Percentiles rank a stretch among this genome's conserved stretches.
phyloP scores from a whole-genome alignment of 2,797 vertebrate species.

The Phoebastria nigripes region DNA sequence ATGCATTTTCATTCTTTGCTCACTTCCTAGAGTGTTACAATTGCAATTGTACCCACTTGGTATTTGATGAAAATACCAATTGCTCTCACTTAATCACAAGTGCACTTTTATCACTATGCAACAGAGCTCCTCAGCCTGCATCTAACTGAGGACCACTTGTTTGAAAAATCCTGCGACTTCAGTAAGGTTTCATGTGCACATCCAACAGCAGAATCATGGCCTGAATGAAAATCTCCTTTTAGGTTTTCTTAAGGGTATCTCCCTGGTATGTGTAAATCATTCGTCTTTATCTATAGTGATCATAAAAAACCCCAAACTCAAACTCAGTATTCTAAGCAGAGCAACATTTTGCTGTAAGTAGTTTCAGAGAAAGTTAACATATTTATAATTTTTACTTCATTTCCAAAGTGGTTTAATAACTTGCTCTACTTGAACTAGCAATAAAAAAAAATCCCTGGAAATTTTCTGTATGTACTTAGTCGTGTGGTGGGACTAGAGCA shows the following conservation, averaged over 20 bases:
- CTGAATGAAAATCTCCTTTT: neutral
- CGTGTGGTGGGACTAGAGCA: neutral
- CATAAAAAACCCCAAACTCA: neutral
- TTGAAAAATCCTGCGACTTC: neutral
- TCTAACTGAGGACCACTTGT: neutral
- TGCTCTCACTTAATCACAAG: neutral
- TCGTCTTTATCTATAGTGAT: neutral
- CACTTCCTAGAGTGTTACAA: neutral
- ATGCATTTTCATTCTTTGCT: neutral
- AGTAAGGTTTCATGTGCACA: neutral
- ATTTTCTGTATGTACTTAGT: neutral
- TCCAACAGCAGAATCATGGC: neutral
- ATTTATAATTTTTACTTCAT: neutral
- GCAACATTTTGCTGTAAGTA: neutral
- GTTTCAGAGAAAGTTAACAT: neutral
- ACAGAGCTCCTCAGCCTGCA: neutral
- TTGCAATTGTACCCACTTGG: neutral
- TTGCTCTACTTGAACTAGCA: neutral
- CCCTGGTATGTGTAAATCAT: neutral
- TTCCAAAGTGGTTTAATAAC: neutral
- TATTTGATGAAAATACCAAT: neutral
- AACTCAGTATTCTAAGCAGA: neutral
- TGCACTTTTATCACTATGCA: neutral
- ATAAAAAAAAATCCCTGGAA: neutral
- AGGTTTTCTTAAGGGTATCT: neutral